Percentiles rank a stretch among this genome's conserved stretches.
phyloP scores from a whole-genome alignment of 2,797 vertebrate genomes.

The Sphenopsis melanotis region DNA sequence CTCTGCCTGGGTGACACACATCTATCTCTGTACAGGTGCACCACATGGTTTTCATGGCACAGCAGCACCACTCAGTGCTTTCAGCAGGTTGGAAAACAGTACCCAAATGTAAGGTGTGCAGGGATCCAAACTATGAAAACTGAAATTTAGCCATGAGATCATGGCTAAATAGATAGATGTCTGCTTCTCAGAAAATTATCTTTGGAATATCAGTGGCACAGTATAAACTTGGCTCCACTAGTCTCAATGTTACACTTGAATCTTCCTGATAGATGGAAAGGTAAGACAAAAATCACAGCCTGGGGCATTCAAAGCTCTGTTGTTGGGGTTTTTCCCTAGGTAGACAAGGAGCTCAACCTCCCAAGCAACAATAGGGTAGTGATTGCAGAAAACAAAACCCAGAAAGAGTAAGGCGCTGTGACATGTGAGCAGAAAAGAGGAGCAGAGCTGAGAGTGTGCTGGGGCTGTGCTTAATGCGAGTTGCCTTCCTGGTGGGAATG shows the following conservation, averaged over 20 bases:
- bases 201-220: neutral
- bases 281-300: neutral
- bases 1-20: neutral
- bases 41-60: neutral
- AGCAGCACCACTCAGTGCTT: neutral
- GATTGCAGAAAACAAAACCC: neutral
- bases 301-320: neutral
- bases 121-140: neutral
- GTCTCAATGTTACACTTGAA: neutral
- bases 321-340: neutral
- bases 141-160: neutral
- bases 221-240: neutral
- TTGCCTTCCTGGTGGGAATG: neutral
- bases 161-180: neutral
- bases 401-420: neutral
- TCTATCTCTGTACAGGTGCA: neutral
- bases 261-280: neutral
- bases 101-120: neutral
- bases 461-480: fast-evolving
- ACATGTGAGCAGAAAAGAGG: neutral
- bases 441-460: fast-evolving
- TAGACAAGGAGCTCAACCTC: neutral
- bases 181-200: neutral
- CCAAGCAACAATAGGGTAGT: neutral
- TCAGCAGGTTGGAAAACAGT: neutral